Evolutionary conservation across 2,113 vertebrate species (phyloP).

Genomic region (Synchiropus splendidus): DNA sequence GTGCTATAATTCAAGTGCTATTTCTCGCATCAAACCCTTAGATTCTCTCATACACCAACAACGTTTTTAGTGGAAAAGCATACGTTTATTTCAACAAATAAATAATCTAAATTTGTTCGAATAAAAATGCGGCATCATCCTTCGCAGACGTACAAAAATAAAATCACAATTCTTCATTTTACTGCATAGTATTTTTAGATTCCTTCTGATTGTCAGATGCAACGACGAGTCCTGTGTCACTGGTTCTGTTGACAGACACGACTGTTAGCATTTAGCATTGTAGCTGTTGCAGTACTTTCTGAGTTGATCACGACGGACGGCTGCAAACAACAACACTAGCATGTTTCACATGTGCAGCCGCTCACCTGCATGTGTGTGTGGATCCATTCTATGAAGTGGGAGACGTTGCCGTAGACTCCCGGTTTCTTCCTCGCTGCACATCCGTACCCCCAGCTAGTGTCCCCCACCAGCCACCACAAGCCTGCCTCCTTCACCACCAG

Average conservation of each 20-base stretch:
- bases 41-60: no score
- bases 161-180: no score
- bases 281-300: no score
- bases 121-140: conserved; percentile 8
- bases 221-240: conserved; percentile 1
- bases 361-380: conserved; percentile 76
- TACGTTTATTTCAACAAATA: conserved; percentile 16
- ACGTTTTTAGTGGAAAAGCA: conserved; percentile 1
- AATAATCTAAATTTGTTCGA: conserved; percentile 6
- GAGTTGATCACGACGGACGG: no score
- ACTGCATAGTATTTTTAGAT: no score
- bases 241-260: conserved; percentile 18
- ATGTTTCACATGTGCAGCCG: no score
- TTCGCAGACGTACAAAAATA: conserved; percentile 2
- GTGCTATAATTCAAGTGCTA: no score
- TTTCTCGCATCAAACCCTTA: no score
- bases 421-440: conserved; percentile 74
- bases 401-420: conserved; percentile 81
- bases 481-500: conserved; percentile 66
- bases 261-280: not conserved
- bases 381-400: conserved; percentile 77
- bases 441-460: conserved; percentile 84
- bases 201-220: not conserved
- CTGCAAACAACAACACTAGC: no score
- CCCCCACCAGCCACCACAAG: conserved; percentile 84